Evolutionary conservation across 1,140 invertebrate species (phyloP), one percentile per base, ranked within the genome.

Genomic region (Alviniconcha marisindica): DNA sequence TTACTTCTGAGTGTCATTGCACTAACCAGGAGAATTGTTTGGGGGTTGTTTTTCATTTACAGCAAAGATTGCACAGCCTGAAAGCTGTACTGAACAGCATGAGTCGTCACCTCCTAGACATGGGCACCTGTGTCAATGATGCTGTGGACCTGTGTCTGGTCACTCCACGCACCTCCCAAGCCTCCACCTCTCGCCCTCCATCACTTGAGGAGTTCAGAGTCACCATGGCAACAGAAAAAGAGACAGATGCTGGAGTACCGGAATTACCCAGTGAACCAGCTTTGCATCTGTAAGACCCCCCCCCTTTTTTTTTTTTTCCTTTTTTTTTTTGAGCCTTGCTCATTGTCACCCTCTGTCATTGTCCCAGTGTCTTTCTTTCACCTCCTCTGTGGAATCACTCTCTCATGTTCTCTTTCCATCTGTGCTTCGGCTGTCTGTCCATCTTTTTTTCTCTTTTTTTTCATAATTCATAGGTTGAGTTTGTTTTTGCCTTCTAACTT

Each of bases 111-210:
- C 66, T 87, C 48, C 82, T 84, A 51, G 84, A 87, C 28, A 73
- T 83, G 31, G 82, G 80, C n/a, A 76, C 54, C 28, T 85, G 84
- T 77, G 31, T 87, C 31, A 81, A 74, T 33, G 82, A 85, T 31
- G 85, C 82, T 24, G 79, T 85, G 15, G 81, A 88, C 40, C 42
- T 84, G 28, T 88, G 87, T 77, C 73, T 83, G 7, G 38, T 71
- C 24, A 54, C 81, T 24, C 73, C 80, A 0, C 74, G 83, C 2
- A 56, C 66, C 18, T 83, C 84, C 2, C 66, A 81, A 28, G 51
- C 51, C 24, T 82, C 79, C 12, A 12, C 77, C 73, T 42, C 78
- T 2, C 56, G 56, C 36, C 56, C 78, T 18, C 56, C 33, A 44
- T 80, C 56, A 7, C 33, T 76, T 24, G 73, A 76, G 28, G 40